Percentiles rank a stretch among this genome's conserved stretches.
phyloP scores from a whole-genome alignment of 2,888 invertebrate species.

The Phaonia tiefii region DNA sequence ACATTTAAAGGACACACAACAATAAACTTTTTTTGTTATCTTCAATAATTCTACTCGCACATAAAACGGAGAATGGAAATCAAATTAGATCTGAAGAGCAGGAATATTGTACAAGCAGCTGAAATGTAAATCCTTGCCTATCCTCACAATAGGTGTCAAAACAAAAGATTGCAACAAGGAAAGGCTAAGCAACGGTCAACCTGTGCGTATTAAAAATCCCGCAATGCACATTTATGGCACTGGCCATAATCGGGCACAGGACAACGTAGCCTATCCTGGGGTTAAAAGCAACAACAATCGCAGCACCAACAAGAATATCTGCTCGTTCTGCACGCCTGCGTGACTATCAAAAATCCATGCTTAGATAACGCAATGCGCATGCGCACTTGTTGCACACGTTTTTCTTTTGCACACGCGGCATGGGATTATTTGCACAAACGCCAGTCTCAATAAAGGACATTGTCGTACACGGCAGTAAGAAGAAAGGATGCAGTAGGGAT shows the following conservation, averaged over 20 bases:
- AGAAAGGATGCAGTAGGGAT: slow-evolving; percentile 16
- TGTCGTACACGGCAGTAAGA: not conserved
- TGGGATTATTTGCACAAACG: slow-evolving; percentile 44
- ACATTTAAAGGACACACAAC: not conserved
- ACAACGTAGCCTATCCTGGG: not conserved
- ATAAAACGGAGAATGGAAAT: slow-evolving; percentile 26
- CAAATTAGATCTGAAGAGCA: slow-evolving; percentile 41
- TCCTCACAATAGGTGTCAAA: slow-evolving; percentile 25
- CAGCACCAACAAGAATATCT: not conserved
- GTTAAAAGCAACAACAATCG: not conserved
- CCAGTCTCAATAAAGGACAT: not conserved
- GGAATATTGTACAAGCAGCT: slow-evolving; percentile 29
- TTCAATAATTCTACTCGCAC: too few relatives aligned
- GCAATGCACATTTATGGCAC: slow-evolving; percentile 41
- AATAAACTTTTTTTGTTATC: not conserved
- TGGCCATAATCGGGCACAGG: slow-evolving; percentile 28
- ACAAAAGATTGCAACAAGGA: slow-evolving; percentile 4
- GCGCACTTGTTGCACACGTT: slow-evolving; percentile 45
- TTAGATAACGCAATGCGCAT: slow-evolving; percentile 42
- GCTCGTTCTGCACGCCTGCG: slow-evolving; percentile 39
- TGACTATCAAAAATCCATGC: slow-evolving; percentile 41
- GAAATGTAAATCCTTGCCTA: not conserved
- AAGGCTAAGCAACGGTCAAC: slow-evolving; percentile 28
- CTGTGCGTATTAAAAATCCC: slow-evolving; percentile 43
- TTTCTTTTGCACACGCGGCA: slow-evolving; percentile 20